Percentiles rank a stretch among this genome's conserved stretches.
phyloP scores from a whole-genome alignment of 1,140 invertebrate species.

The Trichogramma pretiosum region DNA sequence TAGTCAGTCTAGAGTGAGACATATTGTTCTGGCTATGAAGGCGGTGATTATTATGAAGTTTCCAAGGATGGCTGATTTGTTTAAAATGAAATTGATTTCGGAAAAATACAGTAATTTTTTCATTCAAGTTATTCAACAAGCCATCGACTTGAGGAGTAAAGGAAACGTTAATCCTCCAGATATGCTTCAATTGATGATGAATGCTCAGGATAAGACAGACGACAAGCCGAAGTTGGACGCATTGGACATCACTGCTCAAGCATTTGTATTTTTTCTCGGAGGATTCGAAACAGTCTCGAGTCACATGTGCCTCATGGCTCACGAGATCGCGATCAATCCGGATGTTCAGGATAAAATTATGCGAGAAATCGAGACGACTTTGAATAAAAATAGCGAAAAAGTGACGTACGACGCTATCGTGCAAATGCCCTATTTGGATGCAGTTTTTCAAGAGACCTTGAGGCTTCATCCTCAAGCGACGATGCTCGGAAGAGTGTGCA shows the following conservation, averaged over 20 bases:
- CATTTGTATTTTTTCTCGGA: slow-evolving; percentile 34
- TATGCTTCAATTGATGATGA: slow-evolving; percentile 34
- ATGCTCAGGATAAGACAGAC: slow-evolving; percentile 21
- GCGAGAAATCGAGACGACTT: slow-evolving; percentile 34
- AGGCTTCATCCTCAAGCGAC: slow-evolving; percentile 46
- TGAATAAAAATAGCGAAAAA: slow-evolving; percentile 17
- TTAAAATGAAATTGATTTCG: slow-evolving; percentile 13
- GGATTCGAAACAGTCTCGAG: slow-evolving; percentile 37
- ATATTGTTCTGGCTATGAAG: slow-evolving; percentile 11
- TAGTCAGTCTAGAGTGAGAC: slow-evolving; percentile 19
- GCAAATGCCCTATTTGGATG: slow-evolving; percentile 25
- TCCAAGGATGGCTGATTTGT: slow-evolving; percentile 9
- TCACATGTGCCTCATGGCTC: slow-evolving; percentile 30
- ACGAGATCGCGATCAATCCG: slow-evolving; percentile 47
- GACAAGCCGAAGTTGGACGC: slow-evolving; percentile 18
- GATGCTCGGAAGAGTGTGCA: slow-evolving; percentile 42
- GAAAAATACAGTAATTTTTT: slow-evolving; percentile 22
- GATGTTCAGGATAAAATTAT: slow-evolving; percentile 43
- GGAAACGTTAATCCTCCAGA: slow-evolving; percentile 24
- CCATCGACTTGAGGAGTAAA: slow-evolving; percentile 19
- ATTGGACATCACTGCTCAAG: slow-evolving; percentile 24
- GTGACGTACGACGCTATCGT: slow-evolving; percentile 23
- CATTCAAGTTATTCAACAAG: slow-evolving; percentile 12
- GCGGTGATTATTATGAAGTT: slow-evolving; percentile 8
- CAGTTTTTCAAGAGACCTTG: slow-evolving; percentile 41